Conservation (phyloP, 2,113 vertebrate species). For the Clarias magur region DNA sequence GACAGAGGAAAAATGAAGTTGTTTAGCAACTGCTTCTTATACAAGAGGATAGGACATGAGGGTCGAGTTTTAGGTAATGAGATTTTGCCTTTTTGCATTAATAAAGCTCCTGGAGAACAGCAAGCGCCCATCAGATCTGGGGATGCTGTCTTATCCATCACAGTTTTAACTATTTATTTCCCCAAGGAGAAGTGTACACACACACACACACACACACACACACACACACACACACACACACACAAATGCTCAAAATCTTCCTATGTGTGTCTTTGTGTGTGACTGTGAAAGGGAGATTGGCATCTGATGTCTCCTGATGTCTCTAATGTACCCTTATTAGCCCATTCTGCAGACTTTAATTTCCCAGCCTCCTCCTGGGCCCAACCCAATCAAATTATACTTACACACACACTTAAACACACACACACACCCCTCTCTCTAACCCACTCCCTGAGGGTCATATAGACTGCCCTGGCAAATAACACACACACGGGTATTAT, state of each 20-base stretch:
- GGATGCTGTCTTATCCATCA: constrained; percentile 7
- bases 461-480: constrained; percentile 10
- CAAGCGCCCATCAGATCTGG: not conserved
- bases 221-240: too few species aligned
- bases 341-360: constrained; percentile 10
- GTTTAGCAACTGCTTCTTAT: too few species aligned
- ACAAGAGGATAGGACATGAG: not conserved
- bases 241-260: not conserved
- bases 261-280: constrained; percentile 32
- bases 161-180: constrained; percentile 29
- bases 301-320: not conserved
- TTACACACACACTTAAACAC: constrained; percentile 37
- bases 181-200: not conserved
- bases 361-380: constrained; percentile 34
- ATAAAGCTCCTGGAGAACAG: not conserved
- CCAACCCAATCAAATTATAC: constrained; percentile 45
- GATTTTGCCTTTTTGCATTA: not conserved
- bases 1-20: too few species aligned
- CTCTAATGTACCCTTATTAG: constrained; percentile 48
- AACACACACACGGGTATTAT: not conserved
- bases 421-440: not conserved
- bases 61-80: not conserved
- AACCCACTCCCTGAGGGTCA: not conserved
- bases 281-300: not conserved
- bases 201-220: too few species aligned